phyloP scores from a whole-genome alignment of 2,888 invertebrate genomes.

The Anthrax anthrax region DNA sequence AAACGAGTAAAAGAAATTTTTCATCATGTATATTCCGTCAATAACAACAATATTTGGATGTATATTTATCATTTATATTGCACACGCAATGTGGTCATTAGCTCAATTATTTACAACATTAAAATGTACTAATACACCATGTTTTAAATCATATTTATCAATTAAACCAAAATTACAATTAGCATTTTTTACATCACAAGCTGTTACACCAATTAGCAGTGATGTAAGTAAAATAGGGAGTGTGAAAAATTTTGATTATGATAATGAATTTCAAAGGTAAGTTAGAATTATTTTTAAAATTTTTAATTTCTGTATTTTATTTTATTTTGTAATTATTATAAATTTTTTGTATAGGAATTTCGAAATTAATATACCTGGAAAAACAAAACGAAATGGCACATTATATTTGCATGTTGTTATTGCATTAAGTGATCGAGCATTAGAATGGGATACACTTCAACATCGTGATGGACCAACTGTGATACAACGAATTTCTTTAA shows the following conservation, averaged over 20 bases:
- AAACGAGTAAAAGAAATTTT: too few relatives aligned
- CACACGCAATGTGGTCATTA: constrained; percentile 62
- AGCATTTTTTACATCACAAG: constrained; percentile 51
- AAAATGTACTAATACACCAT: constrained; percentile 41
- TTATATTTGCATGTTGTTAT: constrained; percentile 62
- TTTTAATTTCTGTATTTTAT: too few relatives aligned
- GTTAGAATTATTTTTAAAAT: too few relatives aligned
- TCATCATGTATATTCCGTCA: constrained; percentile 38
- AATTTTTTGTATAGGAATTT: constrained; percentile 40
- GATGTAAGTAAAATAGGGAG: constrained; percentile 48
- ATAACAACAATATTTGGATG: constrained; percentile 46
- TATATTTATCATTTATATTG: constrained; percentile 52
- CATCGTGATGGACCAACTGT: constrained; percentile 43
- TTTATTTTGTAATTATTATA: neutral
- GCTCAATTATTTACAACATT: constrained; percentile 58
- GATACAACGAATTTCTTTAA: constrained; percentile 49
- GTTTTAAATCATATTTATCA: constrained; percentile 55
- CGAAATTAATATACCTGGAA: constrained; percentile 52
- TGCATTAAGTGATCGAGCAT: constrained; percentile 41
- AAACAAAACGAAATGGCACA: constrained; percentile 72
- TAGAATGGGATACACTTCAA: constrained; percentile 44
- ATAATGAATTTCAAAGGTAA: constrained; percentile 39
- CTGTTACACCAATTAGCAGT: constrained; percentile 40
- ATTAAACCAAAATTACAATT: constrained; percentile 54
- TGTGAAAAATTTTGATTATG: constrained; percentile 50